A percentile compares a stretch with the other conserved stretches of the same genome.
These are phyloP conservation scores for Hirundichthys speculiger DNA, from an alignment of 2,113 vertebrate species.

Conservation along the genomic window DNA sequence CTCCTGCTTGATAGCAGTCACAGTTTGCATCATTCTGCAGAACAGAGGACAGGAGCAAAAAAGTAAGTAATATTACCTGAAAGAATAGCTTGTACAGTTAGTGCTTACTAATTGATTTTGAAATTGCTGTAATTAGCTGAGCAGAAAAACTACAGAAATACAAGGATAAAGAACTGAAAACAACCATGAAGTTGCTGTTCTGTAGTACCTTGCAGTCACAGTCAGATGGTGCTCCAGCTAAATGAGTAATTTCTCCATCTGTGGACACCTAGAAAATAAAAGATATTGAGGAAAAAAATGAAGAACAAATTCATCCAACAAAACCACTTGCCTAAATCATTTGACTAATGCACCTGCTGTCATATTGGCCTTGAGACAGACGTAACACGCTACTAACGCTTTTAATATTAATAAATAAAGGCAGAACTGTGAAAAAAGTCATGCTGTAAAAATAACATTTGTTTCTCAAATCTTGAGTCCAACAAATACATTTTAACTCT, in stretches of 20 bases:
- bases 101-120: too few relatives aligned
- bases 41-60: not conserved
- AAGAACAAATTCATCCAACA: too few relatives aligned
- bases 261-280: slow-evolving; percentile 86
- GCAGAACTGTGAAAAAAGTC: not conserved
- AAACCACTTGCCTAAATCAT: too few relatives aligned
- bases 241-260: slow-evolving; percentile 94
- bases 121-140: too few relatives aligned
- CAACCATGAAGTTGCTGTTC: not conserved
- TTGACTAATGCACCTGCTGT: too few relatives aligned
- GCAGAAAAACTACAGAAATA: too few relatives aligned
- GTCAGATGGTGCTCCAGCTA: slow-evolving; percentile 91
- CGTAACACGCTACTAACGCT: not conserved
- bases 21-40: slow-evolving; percentile 92
- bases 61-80: not conserved
- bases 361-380: too few relatives aligned
- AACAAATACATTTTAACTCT: too few relatives aligned
- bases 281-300: not conserved
- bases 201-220: slow-evolving; percentile 91
- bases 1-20: slow-evolving; percentile 95
- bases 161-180: not conserved
- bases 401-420: not conserved
- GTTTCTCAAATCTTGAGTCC: too few relatives aligned
- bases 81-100: not conserved
- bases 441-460: too few relatives aligned